Evolutionary conservation across 2,113 vertebrate genomes (phyloP).

Genomic region (Heterotilapia buettikoferi): DNA sequence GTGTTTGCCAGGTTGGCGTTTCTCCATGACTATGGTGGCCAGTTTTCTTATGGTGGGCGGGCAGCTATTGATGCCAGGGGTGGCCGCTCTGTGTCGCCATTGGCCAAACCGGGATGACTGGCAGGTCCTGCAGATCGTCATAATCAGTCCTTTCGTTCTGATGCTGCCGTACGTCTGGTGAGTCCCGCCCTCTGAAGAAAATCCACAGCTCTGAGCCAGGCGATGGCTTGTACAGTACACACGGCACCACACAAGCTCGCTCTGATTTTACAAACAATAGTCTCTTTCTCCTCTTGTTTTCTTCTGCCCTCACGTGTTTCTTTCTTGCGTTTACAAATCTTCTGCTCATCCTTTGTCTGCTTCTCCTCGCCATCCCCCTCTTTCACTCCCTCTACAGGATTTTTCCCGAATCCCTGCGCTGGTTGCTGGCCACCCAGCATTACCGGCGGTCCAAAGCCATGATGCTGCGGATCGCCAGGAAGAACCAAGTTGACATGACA

Average conservation of each 20-base stretch:
- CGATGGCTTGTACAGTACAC: constrained; percentile 54
- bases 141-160: constrained; percentile 93
- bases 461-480: constrained; percentile 82
- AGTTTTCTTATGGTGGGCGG: constrained; percentile 90
- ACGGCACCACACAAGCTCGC: constrained; percentile 4
- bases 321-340: not conserved
- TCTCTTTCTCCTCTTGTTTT: constrained; percentile 48
- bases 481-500: constrained; percentile 79
- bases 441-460: constrained; percentile 85
- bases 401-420: constrained; percentile 94
- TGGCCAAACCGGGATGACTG: constrained; percentile 78
- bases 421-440: constrained; percentile 95
- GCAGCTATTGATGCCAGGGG: constrained; percentile 91
- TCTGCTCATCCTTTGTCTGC: constrained; percentile 9
- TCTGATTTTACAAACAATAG: constrained; percentile 37
- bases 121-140: constrained; percentile 92
- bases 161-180: constrained; percentile 92
- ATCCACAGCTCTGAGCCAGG: constrained; percentile 49
- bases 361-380: not conserved
- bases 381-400: constrained; percentile 71
- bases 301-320: not conserved
- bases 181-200: constrained; percentile 67
- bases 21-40: constrained; percentile 96
- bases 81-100: constrained; percentile 84
- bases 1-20: constrained; percentile 87